Percentiles rank a stretch among this genome's conserved stretches.
phyloP scores from a whole-genome alignment of 2,888 invertebrate genomes.

The Philereme transversata region DNA sequence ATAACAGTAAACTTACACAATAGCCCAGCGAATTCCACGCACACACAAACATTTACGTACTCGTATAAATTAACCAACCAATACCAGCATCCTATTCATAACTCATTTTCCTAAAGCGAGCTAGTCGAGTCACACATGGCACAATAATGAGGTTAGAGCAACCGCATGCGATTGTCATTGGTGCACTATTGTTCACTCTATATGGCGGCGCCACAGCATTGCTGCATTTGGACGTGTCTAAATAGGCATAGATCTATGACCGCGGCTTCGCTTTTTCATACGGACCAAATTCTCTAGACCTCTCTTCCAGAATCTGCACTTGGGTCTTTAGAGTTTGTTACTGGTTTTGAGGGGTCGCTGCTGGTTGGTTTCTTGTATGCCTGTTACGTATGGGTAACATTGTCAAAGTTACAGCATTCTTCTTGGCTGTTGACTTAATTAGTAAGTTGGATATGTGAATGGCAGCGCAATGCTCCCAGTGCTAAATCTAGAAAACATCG shows the following conservation, averaged over 20 bases:
- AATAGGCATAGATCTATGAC: conserved; percentile 80
- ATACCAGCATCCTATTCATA: conserved; percentile 39
- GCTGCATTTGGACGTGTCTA: conserved; percentile 72
- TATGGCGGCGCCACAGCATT: conserved; percentile 75
- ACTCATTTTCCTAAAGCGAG: conserved; percentile 41
- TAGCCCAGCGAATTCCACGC: conserved; percentile 17
- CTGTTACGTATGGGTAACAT: conserved; percentile 80
- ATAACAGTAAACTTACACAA: conserved; percentile 22
- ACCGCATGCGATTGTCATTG: conserved; percentile 73
- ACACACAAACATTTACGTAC: conserved; percentile 5
- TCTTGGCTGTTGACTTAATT: conserved; percentile 80
- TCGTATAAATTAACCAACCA: conserved; percentile 27
- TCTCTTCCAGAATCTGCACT: conserved; percentile 8
- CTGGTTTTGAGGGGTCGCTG: conserved; percentile 44
- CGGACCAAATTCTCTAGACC: conserved; percentile 53
- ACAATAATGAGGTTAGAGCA: conserved; percentile 70
- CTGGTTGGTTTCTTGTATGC: conserved; percentile 53
- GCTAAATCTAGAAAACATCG: conserved; percentile 74
- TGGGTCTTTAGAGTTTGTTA: conserved; percentile 1
- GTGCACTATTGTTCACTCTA: conserved; percentile 79
- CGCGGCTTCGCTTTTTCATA: conserved; percentile 70
- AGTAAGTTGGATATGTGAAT: conserved; percentile 83
- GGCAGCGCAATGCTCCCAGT: conserved; percentile 78
- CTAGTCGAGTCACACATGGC: conserved; percentile 62
- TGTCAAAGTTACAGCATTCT: conserved; percentile 83